A percentile compares a stretch with the other conserved stretches of the same genome.
Evolutionary conservation across 2,113 vertebrate species (phyloP).

Genomic region (Brienomyrus brachyistius): DNA sequence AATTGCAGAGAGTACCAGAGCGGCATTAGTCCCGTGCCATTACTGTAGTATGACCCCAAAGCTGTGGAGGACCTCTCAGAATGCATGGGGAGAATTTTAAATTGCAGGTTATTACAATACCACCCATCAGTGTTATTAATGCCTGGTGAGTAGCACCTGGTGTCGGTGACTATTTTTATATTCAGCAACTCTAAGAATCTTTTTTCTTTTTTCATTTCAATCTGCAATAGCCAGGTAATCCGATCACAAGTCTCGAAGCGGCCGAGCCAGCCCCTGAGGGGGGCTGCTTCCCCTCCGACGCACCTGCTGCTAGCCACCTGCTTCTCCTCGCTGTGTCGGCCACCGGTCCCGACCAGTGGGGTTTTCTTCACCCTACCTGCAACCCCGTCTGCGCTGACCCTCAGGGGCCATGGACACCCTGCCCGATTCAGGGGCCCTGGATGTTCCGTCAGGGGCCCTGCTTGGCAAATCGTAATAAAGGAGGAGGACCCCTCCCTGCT

Average conservation of each 20-base stretch:
- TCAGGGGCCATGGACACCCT: neutral
- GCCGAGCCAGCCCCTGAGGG: neutral
- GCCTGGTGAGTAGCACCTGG: neutral
- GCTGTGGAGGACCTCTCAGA: neutral
- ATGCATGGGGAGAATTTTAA: constrained; percentile 6
- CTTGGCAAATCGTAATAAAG: neutral
- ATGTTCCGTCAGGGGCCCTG: neutral
- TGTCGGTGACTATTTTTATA: neutral
- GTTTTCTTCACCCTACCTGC: neutral
- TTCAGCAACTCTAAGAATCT: neutral
- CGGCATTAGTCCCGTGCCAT: neutral
- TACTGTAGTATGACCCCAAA: neutral
- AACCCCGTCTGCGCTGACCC: neutral
- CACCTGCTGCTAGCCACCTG: neutral
- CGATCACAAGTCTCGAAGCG: neutral
- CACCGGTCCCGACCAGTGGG: neutral
- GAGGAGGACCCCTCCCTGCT: neutral
- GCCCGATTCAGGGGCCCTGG: neutral
- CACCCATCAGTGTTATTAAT: constrained; percentile 10
- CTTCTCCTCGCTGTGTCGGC: neutral
- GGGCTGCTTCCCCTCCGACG: neutral
- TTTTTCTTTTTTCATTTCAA: neutral
- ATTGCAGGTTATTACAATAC: neutral
- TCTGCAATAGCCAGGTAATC: neutral
- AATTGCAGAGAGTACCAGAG: neutral